A percentile compares a stretch with the other conserved stretches of the same genome.
These are phyloP conservation scores for Baccha elongata DNA, from an alignment of 2,888 invertebrate genomes.

Conservation along the genomic window DNA sequence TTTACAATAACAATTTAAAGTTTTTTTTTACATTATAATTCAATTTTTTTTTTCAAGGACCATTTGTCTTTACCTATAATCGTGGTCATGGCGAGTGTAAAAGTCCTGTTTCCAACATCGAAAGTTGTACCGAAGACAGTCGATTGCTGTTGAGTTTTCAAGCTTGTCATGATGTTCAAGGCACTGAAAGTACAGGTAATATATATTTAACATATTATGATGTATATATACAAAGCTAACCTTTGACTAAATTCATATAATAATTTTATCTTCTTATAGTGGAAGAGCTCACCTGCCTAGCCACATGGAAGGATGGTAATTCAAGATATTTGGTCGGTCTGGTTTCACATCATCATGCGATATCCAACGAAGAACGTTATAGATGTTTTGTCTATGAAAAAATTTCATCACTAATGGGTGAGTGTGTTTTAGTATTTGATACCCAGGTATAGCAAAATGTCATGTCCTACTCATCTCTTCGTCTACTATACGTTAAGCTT, in stretches of 20 bases:
- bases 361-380: slow-evolving; percentile 95
- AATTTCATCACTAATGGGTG: slow-evolving; percentile 85
- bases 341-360: slow-evolving; percentile 93
- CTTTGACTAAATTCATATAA: neutral
- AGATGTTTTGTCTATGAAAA: slow-evolving; percentile 97
- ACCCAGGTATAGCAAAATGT: neutral
- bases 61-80: slow-evolving; percentile 96
- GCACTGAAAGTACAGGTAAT: slow-evolving; percentile 94
- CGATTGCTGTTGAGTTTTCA: slow-evolving; percentile 94
- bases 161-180: slow-evolving; percentile 95
- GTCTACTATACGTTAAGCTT: slow-evolving; percentile 35
- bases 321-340: slow-evolving; percentile 95
- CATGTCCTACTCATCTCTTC: slow-evolving; percentile 1
- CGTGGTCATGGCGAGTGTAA: slow-evolving; percentile 95
- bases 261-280: slow-evolving; percentile 84
- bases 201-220: neutral
- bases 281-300: slow-evolving; percentile 94
- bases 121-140: slow-evolving; percentile 96
- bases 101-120: slow-evolving; percentile 94
- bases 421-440: slow-evolving; percentile 75
- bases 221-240: neutral
- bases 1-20: neutral
- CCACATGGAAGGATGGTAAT: slow-evolving; percentile 97
- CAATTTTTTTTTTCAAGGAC: slow-evolving; percentile 84
- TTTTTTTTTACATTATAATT: neutral